Evolutionary conservation across 2,888 invertebrate species (phyloP).

Genomic region (Tanypteryx hageni): DNA sequence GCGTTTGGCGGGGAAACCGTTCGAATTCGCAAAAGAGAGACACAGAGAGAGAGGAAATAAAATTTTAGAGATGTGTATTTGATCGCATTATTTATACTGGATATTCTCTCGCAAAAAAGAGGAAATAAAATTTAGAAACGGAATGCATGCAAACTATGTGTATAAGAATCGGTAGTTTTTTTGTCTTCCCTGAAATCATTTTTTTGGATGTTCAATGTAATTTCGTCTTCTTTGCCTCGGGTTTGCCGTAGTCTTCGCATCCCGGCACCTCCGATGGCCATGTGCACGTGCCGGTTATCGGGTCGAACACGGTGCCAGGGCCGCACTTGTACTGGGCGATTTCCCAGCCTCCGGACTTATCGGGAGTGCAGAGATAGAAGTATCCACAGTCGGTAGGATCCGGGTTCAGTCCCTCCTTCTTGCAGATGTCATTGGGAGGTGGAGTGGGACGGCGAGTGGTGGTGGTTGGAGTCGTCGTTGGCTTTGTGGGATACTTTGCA

Average conservation of each 20-base stretch:
- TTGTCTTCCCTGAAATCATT: not conserved
- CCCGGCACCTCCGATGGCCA: slow-evolving; percentile 37
- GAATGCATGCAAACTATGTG: not conserved
- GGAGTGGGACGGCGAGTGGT: slow-evolving; percentile 66
- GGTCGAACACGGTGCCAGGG: slow-evolving; percentile 73
- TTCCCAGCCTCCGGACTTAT: slow-evolving; percentile 69
- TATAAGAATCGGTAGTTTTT: not conserved
- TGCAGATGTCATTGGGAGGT: slow-evolving; percentile 71
- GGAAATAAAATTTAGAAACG: not conserved
- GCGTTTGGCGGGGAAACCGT: no score
- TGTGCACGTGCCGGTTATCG: not conserved
- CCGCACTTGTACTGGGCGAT: slow-evolving; percentile 73
- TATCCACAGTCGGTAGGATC: slow-evolving; percentile 74
- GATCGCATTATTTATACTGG: not conserved
- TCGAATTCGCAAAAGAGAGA: no score
- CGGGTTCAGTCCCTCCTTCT: slow-evolving; percentile 74
- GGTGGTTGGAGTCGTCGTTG: slow-evolving; percentile 63
- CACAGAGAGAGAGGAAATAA: no score
- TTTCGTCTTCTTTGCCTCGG: not conserved
- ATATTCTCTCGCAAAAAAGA: not conserved
- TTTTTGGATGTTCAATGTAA: not conserved
- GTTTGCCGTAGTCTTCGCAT: slow-evolving; percentile 9
- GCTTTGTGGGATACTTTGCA: not conserved
- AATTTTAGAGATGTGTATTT: not conserved
- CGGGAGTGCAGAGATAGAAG: slow-evolving; percentile 75